Base-by-base conservation (phyloP, 2,888 invertebrate genomes). In the Nymphalis urticae region DNA sequence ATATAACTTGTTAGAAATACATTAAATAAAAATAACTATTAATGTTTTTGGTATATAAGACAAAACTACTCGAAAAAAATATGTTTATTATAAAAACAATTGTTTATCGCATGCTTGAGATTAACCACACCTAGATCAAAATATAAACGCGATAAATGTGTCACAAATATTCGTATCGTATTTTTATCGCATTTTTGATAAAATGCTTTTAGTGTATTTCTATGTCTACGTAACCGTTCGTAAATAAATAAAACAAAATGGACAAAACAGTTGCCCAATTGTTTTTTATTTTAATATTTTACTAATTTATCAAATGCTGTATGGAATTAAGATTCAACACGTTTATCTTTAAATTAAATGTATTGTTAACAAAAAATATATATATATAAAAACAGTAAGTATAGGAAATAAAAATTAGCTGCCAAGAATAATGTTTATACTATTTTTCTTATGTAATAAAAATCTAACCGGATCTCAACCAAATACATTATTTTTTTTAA, bases 151-250 rank as follows among this genome's bases (percentile, higher is more conserved):
- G 69, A 69, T 65, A 64, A 69, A 32, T 48, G 48, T 48, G 61
- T 10, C 64, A 36, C 60, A 32, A 36, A 50, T 50, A 42, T 36
- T 58, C 17, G 50, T 60, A 59, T 27, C 42, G 47, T 32, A 21
- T 62, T 48, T 61, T 53, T 68, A 68, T 68, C 60, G 60, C 32
- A 51, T 60, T 61, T 58, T 56, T 42, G 64, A 65, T 65, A 56
- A 64, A 54, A 36, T 53, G 13, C 61, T 58, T 68, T 48, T 16
- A 65, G 53, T 51, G 65, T 51, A 32, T 64, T 56, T n/a, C 4
- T 17, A 56, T 48, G 32, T 13, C 16, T 54, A 56, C 19, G 17
- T 32, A 42, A 66, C 54, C 58, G 58, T 62, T 53, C 62, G 48
- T 42, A 13, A 13, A 42, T 42, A 42, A 13, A 13, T 42, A 4